phyloP scores from a whole-genome alignment of 2,888 invertebrate species.

The Scotopteryx bipunctaria region DNA sequence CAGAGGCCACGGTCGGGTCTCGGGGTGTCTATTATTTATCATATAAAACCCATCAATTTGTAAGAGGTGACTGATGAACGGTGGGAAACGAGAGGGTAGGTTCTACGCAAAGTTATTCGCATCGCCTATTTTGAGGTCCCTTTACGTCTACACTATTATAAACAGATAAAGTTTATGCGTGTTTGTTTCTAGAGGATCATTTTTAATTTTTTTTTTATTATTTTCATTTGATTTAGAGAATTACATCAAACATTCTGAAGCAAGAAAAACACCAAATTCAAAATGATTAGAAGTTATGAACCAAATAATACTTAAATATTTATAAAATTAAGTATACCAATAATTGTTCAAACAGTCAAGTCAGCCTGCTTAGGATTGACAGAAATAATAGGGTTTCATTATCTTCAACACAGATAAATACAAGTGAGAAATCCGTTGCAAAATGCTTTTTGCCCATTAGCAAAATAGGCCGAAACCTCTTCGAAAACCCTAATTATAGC shows the following conservation, averaged over 20 bases:
- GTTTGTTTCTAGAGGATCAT: no score
- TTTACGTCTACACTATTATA: slow-evolving; percentile 3
- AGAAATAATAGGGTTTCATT: neutral
- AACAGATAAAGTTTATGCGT: neutral
- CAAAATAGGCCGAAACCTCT: slow-evolving; percentile 29
- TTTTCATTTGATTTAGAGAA: no score
- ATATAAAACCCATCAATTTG: slow-evolving; percentile 61
- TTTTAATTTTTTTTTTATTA: no score
- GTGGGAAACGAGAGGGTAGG: slow-evolving; percentile 31
- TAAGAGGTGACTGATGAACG: slow-evolving; percentile 51
- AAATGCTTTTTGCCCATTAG: slow-evolving; percentile 16
- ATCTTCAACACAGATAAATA: slow-evolving; percentile 2
- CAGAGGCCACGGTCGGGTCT: slow-evolving; percentile 30
- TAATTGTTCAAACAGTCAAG: no score
- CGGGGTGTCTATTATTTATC: slow-evolving; percentile 55
- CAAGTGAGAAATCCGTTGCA: slow-evolving; percentile 14
- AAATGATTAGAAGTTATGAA: no score
- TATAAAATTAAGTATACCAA: neutral
- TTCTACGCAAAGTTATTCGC: slow-evolving; percentile 17
- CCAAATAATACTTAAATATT: neutral
- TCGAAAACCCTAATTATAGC: slow-evolving; percentile 27
- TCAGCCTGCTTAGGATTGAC: neutral
- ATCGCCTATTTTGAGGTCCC: slow-evolving; percentile 9
- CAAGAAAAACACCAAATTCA: no score
- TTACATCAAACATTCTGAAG: no score